Percentiles rank a stretch among this genome's conserved stretches.
Evolutionary conservation across 2,888 invertebrate species (phyloP).

Genomic region (Pachymerium ferrugineum): DNA sequence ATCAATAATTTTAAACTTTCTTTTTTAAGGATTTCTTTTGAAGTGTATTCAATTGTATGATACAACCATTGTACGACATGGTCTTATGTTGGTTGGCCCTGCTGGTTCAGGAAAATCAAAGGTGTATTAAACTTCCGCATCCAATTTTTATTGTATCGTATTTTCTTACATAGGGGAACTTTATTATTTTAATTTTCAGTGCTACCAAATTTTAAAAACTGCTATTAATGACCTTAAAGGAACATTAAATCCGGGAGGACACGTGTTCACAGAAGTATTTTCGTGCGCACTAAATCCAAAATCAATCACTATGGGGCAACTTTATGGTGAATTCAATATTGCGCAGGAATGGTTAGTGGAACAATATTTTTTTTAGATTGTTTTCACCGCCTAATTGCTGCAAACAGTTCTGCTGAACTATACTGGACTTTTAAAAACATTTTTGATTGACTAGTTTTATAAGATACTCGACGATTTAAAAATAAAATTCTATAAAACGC

Average conservation of each 20-base stretch:
- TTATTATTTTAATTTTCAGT: constrained; percentile 42
- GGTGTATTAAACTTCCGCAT: too few relatives aligned
- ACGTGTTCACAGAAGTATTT: constrained; percentile 53
- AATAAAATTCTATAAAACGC: too few relatives aligned
- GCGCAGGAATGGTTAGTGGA: constrained; percentile 52
- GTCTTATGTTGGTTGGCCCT: constrained; percentile 50
- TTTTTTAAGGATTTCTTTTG: constrained; percentile 45
- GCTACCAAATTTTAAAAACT: constrained; percentile 54
- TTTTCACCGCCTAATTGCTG: too few relatives aligned
- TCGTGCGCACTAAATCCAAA: constrained; percentile 50
- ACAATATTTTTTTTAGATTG: too few relatives aligned
- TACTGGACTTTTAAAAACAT: too few relatives aligned
- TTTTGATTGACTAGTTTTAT: too few relatives aligned
- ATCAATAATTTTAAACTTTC: neutral
- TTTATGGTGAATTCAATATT: constrained; percentile 50
- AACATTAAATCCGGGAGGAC: constrained; percentile 62
- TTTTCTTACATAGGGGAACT: too few relatives aligned
- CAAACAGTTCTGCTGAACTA: too few relatives aligned
- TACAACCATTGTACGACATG: constrained; percentile 50
- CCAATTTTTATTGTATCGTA: too few relatives aligned
- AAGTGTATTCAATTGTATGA: constrained; percentile 51
- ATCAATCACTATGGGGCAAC: constrained; percentile 51
- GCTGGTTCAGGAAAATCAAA: constrained; percentile 52
- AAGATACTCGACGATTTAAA: too few relatives aligned
- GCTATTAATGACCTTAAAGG: constrained; percentile 62